Percentiles rank a stretch among this genome's conserved stretches.
Evolutionary conservation across 1,140 invertebrate species (phyloP).

Genomic region (Acromyrmex echinatior): DNA sequence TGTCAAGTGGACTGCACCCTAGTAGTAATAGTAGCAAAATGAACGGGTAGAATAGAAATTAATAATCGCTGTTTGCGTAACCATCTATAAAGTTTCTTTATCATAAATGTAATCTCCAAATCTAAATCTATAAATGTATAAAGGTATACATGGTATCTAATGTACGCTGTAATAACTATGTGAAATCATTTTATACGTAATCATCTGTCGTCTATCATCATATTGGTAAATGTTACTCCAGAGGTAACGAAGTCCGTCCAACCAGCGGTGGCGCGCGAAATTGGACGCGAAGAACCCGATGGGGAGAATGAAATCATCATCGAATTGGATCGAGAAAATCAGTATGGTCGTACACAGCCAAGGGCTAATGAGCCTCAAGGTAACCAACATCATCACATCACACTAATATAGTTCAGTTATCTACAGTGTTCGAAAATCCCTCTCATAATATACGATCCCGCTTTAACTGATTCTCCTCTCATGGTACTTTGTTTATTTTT

Average conservation of each 20-base stretch:
- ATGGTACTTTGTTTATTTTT: slow-evolving; percentile 33
- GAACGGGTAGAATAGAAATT: too few relatives aligned
- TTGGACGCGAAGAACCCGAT: slow-evolving; percentile 84
- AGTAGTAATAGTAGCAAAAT: too few relatives aligned
- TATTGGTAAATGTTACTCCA: slow-evolving; percentile 83
- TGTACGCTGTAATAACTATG: slow-evolving; percentile 5
- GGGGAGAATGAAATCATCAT: slow-evolving; percentile 87
- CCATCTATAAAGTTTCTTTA: too few relatives aligned
- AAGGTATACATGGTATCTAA: neutral
- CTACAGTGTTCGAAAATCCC: neutral
- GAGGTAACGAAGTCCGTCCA: slow-evolving; percentile 85
- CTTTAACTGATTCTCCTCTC: slow-evolving; percentile 15
- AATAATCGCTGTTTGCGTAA: too few relatives aligned
- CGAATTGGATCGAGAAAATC: slow-evolving; percentile 86
- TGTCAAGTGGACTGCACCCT: too few relatives aligned
- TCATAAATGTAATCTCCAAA: neutral
- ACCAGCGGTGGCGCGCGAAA: slow-evolving; percentile 83
- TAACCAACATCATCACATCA: slow-evolving; percentile 77
- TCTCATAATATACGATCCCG: slow-evolving; percentile 3
- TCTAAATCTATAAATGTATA: neutral
- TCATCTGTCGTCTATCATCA: slow-evolving; percentile 68
- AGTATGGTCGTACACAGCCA: slow-evolving; percentile 86
- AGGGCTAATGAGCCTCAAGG: slow-evolving; percentile 87
- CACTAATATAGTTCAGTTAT: neutral
- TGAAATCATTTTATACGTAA: slow-evolving; percentile 38